These are phyloP conservation scores for Eumacrocentrus americanus DNA, from an alignment of 2,888 invertebrate species.

Conservation along the genomic window DNA sequence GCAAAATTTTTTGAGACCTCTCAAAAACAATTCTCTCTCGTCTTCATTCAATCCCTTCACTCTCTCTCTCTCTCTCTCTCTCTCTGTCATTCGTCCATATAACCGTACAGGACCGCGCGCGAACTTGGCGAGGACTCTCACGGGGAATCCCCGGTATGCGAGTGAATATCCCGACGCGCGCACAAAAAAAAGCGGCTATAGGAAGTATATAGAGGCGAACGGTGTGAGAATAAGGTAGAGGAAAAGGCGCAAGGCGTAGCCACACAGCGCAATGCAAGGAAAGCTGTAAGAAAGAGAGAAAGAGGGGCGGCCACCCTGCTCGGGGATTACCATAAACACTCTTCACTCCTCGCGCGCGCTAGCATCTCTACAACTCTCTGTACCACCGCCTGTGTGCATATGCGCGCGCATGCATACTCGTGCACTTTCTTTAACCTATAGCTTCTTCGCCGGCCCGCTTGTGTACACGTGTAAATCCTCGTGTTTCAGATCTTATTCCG, in stretches of 20 bases:
- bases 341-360: slow-evolving; percentile 32
- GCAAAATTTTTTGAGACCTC: too few species aligned
- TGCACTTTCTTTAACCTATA: not conserved
- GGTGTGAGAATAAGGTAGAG: not conserved
- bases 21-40: too few species aligned
- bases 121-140: not conserved
- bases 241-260: slow-evolving; percentile 13
- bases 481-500: slow-evolving; percentile 51
- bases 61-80: too few species aligned
- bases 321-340: slow-evolving; percentile 52
- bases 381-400: slow-evolving; percentile 12
- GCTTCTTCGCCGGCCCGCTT: slow-evolving; percentile 14
- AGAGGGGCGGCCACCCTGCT: slow-evolving; percentile 50
- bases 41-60: too few species aligned
- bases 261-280: not conserved
- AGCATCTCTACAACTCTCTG: slow-evolving; percentile 27
- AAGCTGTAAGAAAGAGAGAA: slow-evolving; percentile 21
- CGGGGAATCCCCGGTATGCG: slow-evolving; percentile 18
- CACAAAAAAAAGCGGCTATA: slow-evolving; percentile 6
- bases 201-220: not conserved
- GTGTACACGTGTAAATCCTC: slow-evolving; percentile 53
- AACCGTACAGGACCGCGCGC: not conserved
- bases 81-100: too few species aligned
- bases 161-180: slow-evolving; percentile 11
- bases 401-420: slow-evolving; percentile 9